Base-by-base conservation (phyloP, 2,888 invertebrate genomes). In the Eubasilissa splendida region DNA sequence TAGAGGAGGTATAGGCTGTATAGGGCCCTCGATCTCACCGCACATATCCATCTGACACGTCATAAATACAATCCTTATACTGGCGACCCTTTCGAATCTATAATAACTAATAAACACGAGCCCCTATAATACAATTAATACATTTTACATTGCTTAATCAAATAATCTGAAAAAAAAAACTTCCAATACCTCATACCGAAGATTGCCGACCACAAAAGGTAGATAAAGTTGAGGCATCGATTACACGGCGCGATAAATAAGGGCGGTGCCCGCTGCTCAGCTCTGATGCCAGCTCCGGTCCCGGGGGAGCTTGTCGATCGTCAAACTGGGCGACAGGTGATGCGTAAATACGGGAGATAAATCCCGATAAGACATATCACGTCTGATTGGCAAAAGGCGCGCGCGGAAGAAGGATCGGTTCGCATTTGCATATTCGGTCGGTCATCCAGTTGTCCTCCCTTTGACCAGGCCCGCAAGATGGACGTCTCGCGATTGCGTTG, bases 391-490 rank as follows among this genome's bases (percentile, higher is more conserved):
- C 63, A 9, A 53, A 12, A 54, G 11, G 70, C 59, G 80, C 31
- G 76, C 68, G 66, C 75, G 76, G 52, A 59, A 75, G 76, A 80
- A 42, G 63, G 50, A 80, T 80, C 60, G 70, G 74, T 54, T 60
- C 42, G 50, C 75, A 75, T 75, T 79, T 79, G 79, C 79, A 68
- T 79, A 75, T 79, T 63, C 54, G 42, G 60, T 42, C 74, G 58
- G 53, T 74, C 79, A 65, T 74, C 56, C 54, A 73, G 73, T 79
- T 79, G 74, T 79, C 66, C 74, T 59, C 56, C 66, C 56, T 22
- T 54, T 22, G 22, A 22, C 22, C 22, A 22, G 22, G 22, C 22
- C 42, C 42, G 42, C 42, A 42, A 4, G 42, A 5, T 7, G 42
- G 42, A 42, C 7, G 42, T 42, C 42, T 2, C 42, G 4, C 7